Evolutionary conservation across 1,140 invertebrate species (phyloP).

Genomic region (Doryteuthis pealeii): DNA sequence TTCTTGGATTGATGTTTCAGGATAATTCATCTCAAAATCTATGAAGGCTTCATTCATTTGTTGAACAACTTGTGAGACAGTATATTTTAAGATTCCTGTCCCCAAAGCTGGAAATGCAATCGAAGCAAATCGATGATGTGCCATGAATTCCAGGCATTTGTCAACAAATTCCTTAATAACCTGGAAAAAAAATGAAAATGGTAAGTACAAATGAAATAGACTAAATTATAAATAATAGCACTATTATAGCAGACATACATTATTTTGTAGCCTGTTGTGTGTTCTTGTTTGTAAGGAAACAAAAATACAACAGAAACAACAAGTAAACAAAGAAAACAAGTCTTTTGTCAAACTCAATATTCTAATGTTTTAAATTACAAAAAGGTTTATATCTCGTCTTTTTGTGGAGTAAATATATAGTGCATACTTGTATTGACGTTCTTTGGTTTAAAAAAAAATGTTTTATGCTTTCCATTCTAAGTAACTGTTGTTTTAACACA

Average conservation of each 20-base stretch:
- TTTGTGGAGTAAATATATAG: too few species aligned
- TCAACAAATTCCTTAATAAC: background rate
- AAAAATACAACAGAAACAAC: too few species aligned
- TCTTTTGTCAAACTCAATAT: too few species aligned
- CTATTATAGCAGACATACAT: background rate
- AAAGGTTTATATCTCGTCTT: too few species aligned
- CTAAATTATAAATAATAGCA: background rate
- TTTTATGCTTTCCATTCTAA: too few species aligned
- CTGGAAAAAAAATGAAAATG: slow-evolving; percentile 8
- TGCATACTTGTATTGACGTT: too few species aligned
- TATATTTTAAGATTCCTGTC: slow-evolving; percentile 19
- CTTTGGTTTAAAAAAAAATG: too few species aligned
- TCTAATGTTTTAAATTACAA: too few species aligned
- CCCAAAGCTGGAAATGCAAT: slow-evolving; percentile 26
- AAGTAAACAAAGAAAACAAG: too few species aligned
- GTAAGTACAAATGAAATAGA: background rate
- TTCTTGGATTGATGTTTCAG: background rate
- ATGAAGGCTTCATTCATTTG: background rate
- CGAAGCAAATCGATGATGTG: background rate
- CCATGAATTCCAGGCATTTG: slow-evolving; percentile 13
- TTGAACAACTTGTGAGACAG: slow-evolving; percentile 16
- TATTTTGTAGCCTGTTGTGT: background rate
- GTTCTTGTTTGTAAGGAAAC: too few species aligned
- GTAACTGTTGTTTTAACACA: too few species aligned
- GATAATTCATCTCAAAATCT: background rate